phyloP scores from a whole-genome alignment of 2,113 vertebrate species.

The Cheirogaleus medius region DNA sequence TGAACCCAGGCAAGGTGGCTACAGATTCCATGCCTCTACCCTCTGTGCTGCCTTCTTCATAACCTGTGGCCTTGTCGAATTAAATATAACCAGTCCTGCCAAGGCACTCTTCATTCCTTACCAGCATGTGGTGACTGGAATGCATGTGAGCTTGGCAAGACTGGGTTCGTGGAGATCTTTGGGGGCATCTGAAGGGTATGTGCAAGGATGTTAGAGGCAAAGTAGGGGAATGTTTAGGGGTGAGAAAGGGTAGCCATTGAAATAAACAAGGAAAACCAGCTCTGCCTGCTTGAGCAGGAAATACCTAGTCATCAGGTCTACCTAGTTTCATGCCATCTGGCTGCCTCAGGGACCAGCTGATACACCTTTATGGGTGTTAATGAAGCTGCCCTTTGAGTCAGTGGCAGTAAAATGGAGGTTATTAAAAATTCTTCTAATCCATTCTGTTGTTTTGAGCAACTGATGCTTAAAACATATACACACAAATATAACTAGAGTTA shows the following conservation, averaged over 20 bases:
- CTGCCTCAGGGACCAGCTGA: not conserved
- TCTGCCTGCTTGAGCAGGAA: slow-evolving; percentile 46
- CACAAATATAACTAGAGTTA: not conserved
- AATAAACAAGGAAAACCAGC: slow-evolving; percentile 57
- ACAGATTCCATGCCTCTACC: not conserved
- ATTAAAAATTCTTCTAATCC: slow-evolving; percentile 14
- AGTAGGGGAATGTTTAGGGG: not conserved
- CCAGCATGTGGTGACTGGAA: not conserved
- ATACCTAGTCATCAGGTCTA: not conserved
- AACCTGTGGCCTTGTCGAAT: not conserved
- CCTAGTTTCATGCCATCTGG: slow-evolving; percentile 51
- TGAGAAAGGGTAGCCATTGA: slow-evolving; percentile 11
- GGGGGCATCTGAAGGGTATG: not conserved
- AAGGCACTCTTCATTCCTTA: not conserved
- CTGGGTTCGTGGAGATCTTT: not conserved
- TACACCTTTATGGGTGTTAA: not conserved
- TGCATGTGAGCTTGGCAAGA: not conserved
- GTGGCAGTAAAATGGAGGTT: slow-evolving; percentile 34
- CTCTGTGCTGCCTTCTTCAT: not conserved
- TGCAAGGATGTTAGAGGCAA: not conserved
- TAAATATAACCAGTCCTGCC: not conserved
- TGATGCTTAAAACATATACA: not conserved
- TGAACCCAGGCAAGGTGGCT: not conserved
- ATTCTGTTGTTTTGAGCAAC: slow-evolving; percentile 31
- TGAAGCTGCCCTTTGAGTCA: slow-evolving; percentile 37